Percentiles rank a stretch among this genome's conserved stretches.
phyloP scores from a whole-genome alignment of 2,113 vertebrate genomes.

The Picathartes gymnocephalus region DNA sequence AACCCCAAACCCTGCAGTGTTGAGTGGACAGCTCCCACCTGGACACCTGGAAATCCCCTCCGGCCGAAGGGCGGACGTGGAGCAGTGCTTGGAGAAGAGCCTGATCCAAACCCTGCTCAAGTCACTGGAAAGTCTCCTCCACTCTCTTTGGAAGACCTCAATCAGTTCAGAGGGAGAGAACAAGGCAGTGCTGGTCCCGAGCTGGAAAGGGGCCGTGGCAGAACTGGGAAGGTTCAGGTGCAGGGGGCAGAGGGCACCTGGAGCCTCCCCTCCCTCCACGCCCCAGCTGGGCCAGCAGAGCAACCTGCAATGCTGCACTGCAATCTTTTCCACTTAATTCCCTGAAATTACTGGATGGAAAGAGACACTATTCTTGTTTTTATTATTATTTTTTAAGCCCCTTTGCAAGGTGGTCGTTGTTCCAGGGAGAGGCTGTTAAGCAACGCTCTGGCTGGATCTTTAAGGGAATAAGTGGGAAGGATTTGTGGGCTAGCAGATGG shows the following conservation, averaged over 20 bases:
- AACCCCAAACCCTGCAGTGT: not conserved
- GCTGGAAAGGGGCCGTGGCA: not conserved
- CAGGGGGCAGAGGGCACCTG: not conserved
- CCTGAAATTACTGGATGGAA: not conserved
- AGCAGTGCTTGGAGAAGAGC: not conserved
- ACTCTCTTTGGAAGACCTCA: not conserved
- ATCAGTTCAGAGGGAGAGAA: accelerated
- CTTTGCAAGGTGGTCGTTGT: not conserved
- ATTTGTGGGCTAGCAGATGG: slow-evolving; percentile 44
- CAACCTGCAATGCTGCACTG: not conserved
- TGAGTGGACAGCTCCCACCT: not conserved
- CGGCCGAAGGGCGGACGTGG: accelerated
- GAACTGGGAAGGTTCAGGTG: not conserved
- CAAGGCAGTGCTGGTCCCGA: not conserved
- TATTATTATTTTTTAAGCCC: not conserved
- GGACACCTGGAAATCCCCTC: not conserved
- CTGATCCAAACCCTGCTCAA: not conserved
- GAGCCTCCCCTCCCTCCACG: not conserved
- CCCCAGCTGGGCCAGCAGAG: not conserved
- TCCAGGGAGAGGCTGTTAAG: not conserved
- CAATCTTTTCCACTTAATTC: not conserved
- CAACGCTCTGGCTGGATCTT: not conserved
- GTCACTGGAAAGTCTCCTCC: not conserved
- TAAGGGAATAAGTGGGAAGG: slow-evolving; percentile 47
- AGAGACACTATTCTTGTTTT: not conserved